phyloP scores from a whole-genome alignment of 2,113 vertebrate genomes.

The Bubo scandiacus region DNA sequence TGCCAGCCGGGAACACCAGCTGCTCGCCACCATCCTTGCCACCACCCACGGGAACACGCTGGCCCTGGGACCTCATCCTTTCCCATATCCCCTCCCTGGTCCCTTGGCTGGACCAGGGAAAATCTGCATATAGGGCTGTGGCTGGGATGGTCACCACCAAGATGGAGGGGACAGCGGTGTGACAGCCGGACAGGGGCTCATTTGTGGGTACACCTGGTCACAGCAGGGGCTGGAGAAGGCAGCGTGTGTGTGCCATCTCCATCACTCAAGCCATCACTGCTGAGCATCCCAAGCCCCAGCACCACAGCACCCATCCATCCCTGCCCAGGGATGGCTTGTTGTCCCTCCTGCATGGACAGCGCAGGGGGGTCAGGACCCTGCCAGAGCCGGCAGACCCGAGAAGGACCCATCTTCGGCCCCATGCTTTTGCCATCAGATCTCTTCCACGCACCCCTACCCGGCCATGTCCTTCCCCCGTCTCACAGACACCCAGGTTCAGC shows the following conservation, averaged over 20 bases:
- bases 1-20: neutral
- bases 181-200: neutral
- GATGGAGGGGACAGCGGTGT: neutral
- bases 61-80: neutral
- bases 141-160: neutral
- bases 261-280: neutral
- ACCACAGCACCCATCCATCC: neutral
- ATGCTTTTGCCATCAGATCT: neutral
- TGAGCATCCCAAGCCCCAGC: neutral
- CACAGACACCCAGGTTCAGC: neutral
- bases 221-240: neutral
- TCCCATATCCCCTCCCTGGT: neutral
- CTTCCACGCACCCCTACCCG: neutral
- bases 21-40: neutral
- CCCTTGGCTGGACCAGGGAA: neutral
- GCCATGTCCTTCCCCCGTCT: neutral
- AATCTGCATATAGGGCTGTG: neutral
- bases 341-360: neutral
- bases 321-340: neutral
- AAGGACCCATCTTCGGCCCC: neutral
- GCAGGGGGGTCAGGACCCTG: neutral
- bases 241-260: neutral
- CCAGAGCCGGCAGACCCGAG: neutral
- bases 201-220: neutral
- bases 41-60: neutral